Evolutionary conservation across 2,888 invertebrate genomes (phyloP), one percentile per base, ranked within the genome.

Genomic region (Eustalomyia histrio): DNA sequence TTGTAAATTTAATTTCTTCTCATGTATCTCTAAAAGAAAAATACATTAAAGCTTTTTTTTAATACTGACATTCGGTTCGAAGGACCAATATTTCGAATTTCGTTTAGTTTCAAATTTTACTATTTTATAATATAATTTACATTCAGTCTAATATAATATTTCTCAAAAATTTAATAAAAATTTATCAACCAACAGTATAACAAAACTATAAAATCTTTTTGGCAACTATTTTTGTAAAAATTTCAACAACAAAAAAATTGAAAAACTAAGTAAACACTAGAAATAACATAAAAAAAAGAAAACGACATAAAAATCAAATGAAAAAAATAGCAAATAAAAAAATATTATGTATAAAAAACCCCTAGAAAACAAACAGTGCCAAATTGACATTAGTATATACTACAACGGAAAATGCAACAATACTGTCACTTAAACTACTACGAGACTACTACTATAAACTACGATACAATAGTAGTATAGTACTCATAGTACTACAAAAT

Each of bases 371-470:
- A 53, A 52, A 52, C 35, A 35, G 33, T 21, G 50, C 8, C 64
- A 65, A 21, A 52, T 52, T 47, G 29, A 17, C 24, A 61, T 47
- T 47, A 47, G n/a, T n/a, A 47, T n/a, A 4, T 47, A 47, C n/a
- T 47, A 47, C 43, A n/a, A 39, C 14, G 39, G 39, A 47, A 47
- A 47, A 47, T n/a, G n/a, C 43, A 47, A 47, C 43, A 47, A 47
- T 47, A 47, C 39, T 12, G 1, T 39, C 39, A n/a, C 43, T 5
- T 14, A 12, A 12, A n/a, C 14, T n/a, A 47, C 43, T 47, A 39
- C 39, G 43, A 12, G 39, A 1, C 43, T 47, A 47, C 43, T 47
- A 47, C 43, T 47, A 47, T 12, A 47, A 12, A 47, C 43, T 47
- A 47, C n/a, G 43, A 47, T 39, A 39, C 39, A 39, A 39, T 39